Evolutionary conservation across 2,888 invertebrate species (phyloP), one percentile per base, ranked within the genome.

Genomic region (Rotaria magnacalcarata): DNA sequence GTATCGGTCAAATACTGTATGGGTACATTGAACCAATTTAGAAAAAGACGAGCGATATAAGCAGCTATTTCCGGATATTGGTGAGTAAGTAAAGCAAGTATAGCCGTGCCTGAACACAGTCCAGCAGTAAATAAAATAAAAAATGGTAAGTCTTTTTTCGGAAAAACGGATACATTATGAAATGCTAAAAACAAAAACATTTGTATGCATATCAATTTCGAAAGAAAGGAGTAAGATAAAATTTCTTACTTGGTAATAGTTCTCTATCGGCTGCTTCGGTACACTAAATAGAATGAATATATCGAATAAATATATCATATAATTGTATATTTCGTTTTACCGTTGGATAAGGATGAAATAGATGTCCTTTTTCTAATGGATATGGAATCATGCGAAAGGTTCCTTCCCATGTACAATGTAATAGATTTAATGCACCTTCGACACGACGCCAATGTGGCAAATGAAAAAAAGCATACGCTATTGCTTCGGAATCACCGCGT

Each of bases 391-490:
- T 94, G 87, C 95, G 93, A 91, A 96, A 96, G 84, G 96, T 96
- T 87, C 96, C 96, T 91, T 96, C 96, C 96, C 96, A 96, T 19
- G 96, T 95, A 90, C 95, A 95, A 89, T 95, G 95, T 87, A 98
- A 92, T 87, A 97, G 92, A 91, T 95, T 95, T 84, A 97, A 92
- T 43, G 97, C 97, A n/a, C 96, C 96, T 89, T 96, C 96, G 88
- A 97, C 95, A 88, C 95, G 94, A 91, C 96, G 96, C 98, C 98
- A 98, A 92, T 98, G 97, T 87, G 94, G 93, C 87, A 98, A 92
- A 92, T 98, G 97, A 91, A 95, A 96, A 92, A 98, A 98, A 24
- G 96, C 94, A 92, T 98, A 98, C 0, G 97, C 96, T 87, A 98
- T 93, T 2, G 97, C 97, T 92, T 98, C 98, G 87, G 96, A 96